A percentile compares a stretch with the other conserved stretches of the same genome.
These are phyloP conservation scores for Reticulitermes lucifugus DNA, from an alignment of 2,888 invertebrate species.

Conservation along the genomic window DNA sequence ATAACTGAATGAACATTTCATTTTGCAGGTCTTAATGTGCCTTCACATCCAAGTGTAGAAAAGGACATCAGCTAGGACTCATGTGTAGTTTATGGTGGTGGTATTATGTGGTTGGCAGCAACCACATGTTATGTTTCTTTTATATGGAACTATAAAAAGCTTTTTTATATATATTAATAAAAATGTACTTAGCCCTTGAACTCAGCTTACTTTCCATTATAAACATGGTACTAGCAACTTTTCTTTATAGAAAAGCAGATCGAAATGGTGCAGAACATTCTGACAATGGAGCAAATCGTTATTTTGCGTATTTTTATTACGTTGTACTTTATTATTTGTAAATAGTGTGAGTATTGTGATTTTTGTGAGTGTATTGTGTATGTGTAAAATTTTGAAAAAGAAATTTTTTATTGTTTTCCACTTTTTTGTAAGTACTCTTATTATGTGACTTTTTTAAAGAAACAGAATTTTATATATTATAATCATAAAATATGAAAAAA, in stretches of 20 bases:
- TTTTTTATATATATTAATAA: slow-evolving; percentile 24
- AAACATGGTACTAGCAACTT: slow-evolving; percentile 2
- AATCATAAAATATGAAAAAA: slow-evolving; percentile 36
- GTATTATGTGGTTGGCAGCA: slow-evolving; percentile 38
- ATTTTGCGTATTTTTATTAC: slow-evolving; percentile 47
- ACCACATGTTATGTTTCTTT: slow-evolving; percentile 41
- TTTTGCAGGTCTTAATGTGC: slow-evolving; percentile 45
- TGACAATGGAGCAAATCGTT: slow-evolving; percentile 44
- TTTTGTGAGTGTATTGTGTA: slow-evolving; percentile 41
- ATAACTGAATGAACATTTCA: not conserved
- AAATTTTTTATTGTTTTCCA: slow-evolving; percentile 50
- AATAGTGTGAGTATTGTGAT: slow-evolving; percentile 37
- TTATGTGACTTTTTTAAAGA: slow-evolving; percentile 45
- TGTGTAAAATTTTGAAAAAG: slow-evolving; percentile 31
- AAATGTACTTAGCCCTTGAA: slow-evolving; percentile 42
- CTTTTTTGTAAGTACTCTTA: slow-evolving; percentile 48
- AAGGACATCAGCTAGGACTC: slow-evolving; percentile 39
- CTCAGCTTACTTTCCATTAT: slow-evolving; percentile 22
- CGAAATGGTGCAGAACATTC: slow-evolving; percentile 40
- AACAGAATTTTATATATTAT: slow-evolving; percentile 49
- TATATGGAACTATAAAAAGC: slow-evolving; percentile 28
- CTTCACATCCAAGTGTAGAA: slow-evolving; percentile 42
- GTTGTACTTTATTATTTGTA: slow-evolving; percentile 50
- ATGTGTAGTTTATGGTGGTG: slow-evolving; percentile 48
- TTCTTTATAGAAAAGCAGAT: slow-evolving; percentile 33